Base-by-base conservation (phyloP, 2,113 vertebrate species). In the Engystomops pustulosus region DNA sequence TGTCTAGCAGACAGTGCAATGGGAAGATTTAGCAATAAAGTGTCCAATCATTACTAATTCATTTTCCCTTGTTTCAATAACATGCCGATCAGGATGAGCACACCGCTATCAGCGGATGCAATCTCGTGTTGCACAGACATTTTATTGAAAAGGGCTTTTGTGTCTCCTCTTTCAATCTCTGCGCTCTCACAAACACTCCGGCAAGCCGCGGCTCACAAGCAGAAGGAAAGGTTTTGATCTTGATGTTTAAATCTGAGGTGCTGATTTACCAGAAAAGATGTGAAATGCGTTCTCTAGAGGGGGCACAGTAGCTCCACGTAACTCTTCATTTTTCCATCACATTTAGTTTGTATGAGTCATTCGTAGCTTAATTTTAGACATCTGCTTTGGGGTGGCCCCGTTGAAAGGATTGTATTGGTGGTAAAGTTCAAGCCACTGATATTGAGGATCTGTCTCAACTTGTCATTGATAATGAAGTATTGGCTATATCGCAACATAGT, bases 71-170 rank as follows among this genome's bases (percentile, higher is more conserved):
- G 41, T 78, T 84, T 84, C 83, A 79, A 85, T 78, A 78, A 78
- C 74, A 69, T 69, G 83, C 83, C 60, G 83, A 84, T 85, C 41
- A 76, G 83, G 83, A 78, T 79, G 83, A 79, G 75, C 83, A 85
- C 65, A 70, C 75, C 45, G 75, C 75, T 79, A 79, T 85, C 83
- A 79, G 82, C 47, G 75, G 83, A 85, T 70, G 62, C 83, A 85
- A 85, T 85, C 83, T 85, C 23, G 65, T 84, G 83, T 85, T 79
- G 83, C 83, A 85, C 83, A 85, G 83, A 70, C 83, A 79, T 79
- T 58, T 85, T 78, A 79, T 85, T 85, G 83, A 85, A 85, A 76
- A 79, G 75, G 75, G 83, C 75, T 79, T 79, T 85, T 85, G 83
- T 79, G 74, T 58, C 75, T 85, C 65, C 75, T 55, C 45, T 78